Conservation (phyloP, 2,888 invertebrate species). For the Meiosimyza platycephala region DNA sequence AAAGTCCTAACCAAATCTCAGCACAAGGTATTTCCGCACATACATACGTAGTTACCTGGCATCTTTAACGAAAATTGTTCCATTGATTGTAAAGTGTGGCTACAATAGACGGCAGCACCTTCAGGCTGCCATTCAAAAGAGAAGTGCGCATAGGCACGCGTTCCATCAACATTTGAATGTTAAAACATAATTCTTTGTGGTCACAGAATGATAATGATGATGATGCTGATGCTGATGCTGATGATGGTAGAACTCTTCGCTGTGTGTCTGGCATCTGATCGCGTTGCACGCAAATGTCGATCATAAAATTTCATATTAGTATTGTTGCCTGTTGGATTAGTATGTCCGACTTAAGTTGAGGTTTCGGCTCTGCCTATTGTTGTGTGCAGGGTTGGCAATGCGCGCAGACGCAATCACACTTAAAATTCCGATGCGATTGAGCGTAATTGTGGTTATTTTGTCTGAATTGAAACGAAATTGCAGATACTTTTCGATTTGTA, state of each 20-base stretch:
- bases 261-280: constrained; percentile 8
- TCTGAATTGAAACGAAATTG: constrained; percentile 13
- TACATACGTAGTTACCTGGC: background rate
- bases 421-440: constrained; percentile 26
- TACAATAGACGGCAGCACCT: background rate
- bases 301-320: constrained; percentile 27
- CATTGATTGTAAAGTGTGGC: constrained; percentile 21
- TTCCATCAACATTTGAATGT: constrained; percentile 14
- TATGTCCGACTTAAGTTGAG: background rate
- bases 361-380: background rate
- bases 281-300: constrained; percentile 28
- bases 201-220: constrained; percentile 27
- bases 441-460: constrained; percentile 25
- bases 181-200: constrained; percentile 10
- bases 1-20: background rate
- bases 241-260: constrained; percentile 26
- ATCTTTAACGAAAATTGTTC: no score
- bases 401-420: constrained; percentile 26
- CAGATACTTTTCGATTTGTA: background rate
- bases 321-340: background rate
- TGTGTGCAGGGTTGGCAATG: background rate
- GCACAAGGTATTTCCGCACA: background rate
- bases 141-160: no score
- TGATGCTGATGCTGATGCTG: constrained; percentile 42
- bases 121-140: no score